phyloP scores from a whole-genome alignment of 2,888 invertebrate genomes.

The Drosophila cracens region DNA sequence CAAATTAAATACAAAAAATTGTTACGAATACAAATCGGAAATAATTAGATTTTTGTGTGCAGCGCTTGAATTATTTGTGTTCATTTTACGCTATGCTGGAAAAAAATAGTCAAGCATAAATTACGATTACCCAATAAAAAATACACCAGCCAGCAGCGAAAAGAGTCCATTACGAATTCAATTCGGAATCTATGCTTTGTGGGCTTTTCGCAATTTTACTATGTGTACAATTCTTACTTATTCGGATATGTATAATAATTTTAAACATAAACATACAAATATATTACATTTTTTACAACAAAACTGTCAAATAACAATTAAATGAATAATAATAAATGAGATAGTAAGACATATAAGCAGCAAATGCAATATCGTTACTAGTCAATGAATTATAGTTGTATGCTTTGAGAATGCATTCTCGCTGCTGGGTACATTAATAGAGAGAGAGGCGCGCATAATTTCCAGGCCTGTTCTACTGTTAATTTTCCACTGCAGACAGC shows the following conservation, averaged over 20 bases:
- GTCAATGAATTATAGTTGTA: background rate
- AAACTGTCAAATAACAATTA: background rate
- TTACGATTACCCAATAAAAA: background rate
- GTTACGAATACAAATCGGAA: slow-evolving; percentile 50
- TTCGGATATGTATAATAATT: background rate
- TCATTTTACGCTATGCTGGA: background rate
- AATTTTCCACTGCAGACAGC: background rate
- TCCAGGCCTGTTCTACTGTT: background rate
- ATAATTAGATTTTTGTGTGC: slow-evolving; percentile 32
- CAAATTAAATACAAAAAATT: slow-evolving; percentile 42
- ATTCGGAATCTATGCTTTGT: background rate
- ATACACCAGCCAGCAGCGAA: slow-evolving; percentile 32
- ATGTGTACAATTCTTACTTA: background rate
- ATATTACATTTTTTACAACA: background rate
- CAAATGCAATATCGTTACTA: background rate
- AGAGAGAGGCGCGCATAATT: background rate
- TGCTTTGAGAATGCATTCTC: background rate
- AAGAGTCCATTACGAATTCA: background rate
- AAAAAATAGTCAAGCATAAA: slow-evolving; percentile 18
- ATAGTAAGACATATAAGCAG: background rate
- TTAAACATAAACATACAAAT: background rate
- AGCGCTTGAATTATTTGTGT: background rate
- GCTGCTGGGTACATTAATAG: background rate
- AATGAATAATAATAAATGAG: background rate
- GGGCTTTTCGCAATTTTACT: too few relatives aligned